Percentiles rank a stretch among this genome's conserved stretches.
phyloP scores from a whole-genome alignment of 2,113 vertebrate genomes.

The Petroica traversi region DNA sequence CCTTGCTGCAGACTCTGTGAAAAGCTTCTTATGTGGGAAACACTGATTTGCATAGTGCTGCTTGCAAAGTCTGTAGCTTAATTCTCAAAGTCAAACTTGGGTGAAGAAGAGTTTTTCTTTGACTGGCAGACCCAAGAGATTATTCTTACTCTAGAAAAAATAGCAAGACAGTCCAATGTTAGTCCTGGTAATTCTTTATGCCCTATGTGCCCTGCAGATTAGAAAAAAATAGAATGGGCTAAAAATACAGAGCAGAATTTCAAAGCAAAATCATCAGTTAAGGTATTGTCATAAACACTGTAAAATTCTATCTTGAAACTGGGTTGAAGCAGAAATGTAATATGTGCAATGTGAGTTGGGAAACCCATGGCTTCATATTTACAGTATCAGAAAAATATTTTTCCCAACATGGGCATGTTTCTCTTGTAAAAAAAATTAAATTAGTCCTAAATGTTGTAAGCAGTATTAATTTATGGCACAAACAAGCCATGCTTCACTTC shows the following conservation, averaged over 20 bases:
- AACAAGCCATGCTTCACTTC: background rate
- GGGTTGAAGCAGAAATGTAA: background rate
- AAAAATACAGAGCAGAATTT: background rate
- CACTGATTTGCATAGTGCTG: background rate
- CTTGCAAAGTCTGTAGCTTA: background rate
- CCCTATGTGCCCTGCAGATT: background rate
- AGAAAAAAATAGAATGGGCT: background rate
- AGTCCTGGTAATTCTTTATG: background rate
- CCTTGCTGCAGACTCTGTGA: background rate
- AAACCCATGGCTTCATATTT: background rate
- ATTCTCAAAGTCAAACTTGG: background rate
- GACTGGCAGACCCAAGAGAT: background rate
- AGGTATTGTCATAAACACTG: background rate
- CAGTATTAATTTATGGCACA: background rate
- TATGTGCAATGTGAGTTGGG: background rate
- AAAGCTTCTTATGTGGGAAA: background rate
- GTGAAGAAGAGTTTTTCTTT: background rate
- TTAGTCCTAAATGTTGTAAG: background rate
- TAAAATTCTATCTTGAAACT: background rate
- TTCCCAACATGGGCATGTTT: background rate
- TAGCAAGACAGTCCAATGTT: background rate
- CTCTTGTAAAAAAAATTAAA: background rate
- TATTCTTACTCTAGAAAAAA: background rate
- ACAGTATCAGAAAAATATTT: background rate
- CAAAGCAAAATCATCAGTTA: background rate